A percentile compares a stretch with the other conserved stretches of the same genome.
phyloP scores from a whole-genome alignment of 1,140 invertebrate species.

The silkworm (Bombyx mori) region DNA sequence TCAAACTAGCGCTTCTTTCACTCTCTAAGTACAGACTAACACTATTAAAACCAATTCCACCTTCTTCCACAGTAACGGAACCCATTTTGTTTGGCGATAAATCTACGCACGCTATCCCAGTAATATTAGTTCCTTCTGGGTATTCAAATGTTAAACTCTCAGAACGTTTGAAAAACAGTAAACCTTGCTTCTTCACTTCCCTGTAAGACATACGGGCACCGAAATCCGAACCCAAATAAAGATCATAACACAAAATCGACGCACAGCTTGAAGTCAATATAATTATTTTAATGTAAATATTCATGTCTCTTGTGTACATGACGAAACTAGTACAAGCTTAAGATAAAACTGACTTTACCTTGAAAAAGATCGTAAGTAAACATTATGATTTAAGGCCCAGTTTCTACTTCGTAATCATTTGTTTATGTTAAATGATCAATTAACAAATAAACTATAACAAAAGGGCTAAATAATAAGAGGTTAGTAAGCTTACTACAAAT shows the following conservation, averaged over 20 bases:
- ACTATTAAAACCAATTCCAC: slow-evolving; percentile 21
- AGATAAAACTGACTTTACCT: slow-evolving; percentile 5
- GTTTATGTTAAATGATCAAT: no score
- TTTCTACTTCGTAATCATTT: no score
- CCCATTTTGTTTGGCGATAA: slow-evolving; percentile 21
- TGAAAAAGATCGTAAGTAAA: slow-evolving; percentile 4
- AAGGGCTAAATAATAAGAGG: no score
- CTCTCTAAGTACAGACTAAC: slow-evolving; percentile 25
- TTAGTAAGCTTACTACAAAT: no score
- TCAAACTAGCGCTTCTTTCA: slow-evolving; percentile 21
- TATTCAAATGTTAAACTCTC: slow-evolving; percentile 17
- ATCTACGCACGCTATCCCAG: slow-evolving; percentile 28
- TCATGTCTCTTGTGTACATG: no score
- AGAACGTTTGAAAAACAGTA: slow-evolving; percentile 25
- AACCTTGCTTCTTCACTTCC: slow-evolving; percentile 24
- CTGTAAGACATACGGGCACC: slow-evolving; percentile 20
- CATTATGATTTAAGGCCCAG: slow-evolving; percentile 1
- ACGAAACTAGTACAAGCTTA: not conserved
- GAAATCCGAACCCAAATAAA: slow-evolving; percentile 13
- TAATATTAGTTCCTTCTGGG: slow-evolving; percentile 27
- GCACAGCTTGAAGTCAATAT: not conserved
- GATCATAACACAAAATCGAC: slow-evolving; percentile 7
- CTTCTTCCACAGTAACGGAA: slow-evolving; percentile 13
- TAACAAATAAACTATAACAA: no score
- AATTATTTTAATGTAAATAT: no score